These are phyloP conservation scores for Graphium colonna DNA, from an alignment of 2,888 invertebrate species.

Conservation along the genomic window DNA sequence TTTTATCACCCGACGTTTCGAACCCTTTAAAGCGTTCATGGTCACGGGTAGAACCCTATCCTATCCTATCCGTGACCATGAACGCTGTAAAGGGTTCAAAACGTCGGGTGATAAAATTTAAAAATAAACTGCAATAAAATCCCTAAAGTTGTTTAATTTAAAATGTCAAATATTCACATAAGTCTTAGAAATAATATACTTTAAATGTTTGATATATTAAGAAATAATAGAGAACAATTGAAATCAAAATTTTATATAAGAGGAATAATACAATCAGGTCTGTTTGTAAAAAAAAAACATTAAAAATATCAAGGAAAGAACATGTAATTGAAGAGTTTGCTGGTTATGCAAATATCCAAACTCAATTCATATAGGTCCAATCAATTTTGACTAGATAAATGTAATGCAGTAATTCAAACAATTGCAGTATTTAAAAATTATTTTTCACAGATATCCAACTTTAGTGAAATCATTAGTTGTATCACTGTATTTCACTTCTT, in stretches of 20 bases:
- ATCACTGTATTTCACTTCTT: slow-evolving; percentile 22
- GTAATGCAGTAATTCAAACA: slow-evolving; percentile 24
- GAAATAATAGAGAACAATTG: background rate
- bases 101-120: too few species aligned
- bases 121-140: too few species aligned
- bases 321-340: slow-evolving; percentile 16
- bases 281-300: slow-evolving; percentile 33
- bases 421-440: background rate
- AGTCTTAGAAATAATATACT: background rate
- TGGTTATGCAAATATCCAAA: slow-evolving; percentile 8
- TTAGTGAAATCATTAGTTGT: slow-evolving; percentile 12
- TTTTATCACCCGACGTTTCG: too few species aligned
- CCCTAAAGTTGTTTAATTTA: too few species aligned
- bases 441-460: background rate
- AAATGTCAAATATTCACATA: too few species aligned
- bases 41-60: too few species aligned
- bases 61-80: too few species aligned
- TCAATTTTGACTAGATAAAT: slow-evolving; percentile 22
- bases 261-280: background rate
- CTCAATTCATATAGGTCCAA: slow-evolving; percentile 6
- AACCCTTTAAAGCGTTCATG: too few species aligned
- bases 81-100: too few species aligned
- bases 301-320: slow-evolving; percentile 33
- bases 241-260: background rate
- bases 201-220: slow-evolving; percentile 28